phyloP scores from a whole-genome alignment of 2,113 vertebrate species.

The Loxodonta africana region DNA sequence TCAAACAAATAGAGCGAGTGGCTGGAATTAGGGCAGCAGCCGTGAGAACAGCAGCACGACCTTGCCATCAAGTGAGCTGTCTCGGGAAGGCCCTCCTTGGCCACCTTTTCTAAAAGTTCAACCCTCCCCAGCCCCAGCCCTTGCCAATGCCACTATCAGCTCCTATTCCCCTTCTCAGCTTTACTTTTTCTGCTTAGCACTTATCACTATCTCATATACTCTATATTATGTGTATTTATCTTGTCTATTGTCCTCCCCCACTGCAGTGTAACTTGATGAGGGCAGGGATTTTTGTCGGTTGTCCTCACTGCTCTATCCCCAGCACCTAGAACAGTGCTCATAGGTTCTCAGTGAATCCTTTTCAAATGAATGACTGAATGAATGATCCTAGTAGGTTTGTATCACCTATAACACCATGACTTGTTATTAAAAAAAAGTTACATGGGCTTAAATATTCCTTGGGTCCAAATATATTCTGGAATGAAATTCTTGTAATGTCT shows the following conservation, averaged over 20 bases:
- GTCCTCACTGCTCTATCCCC: neutral
- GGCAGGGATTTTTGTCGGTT: neutral
- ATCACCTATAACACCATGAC: neutral
- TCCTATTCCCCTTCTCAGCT: neutral
- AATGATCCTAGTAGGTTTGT: neutral
- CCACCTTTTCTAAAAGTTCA: neutral
- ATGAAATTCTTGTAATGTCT: neutral
- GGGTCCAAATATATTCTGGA: neutral
- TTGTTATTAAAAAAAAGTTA: neutral
- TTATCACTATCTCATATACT: neutral
- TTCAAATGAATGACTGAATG: neutral
- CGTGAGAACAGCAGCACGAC: neutral
- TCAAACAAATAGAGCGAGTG: neutral
- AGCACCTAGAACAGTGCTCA: neutral
- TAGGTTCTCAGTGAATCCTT: neutral
- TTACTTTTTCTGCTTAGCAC: neutral
- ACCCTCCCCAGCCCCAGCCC: neutral
- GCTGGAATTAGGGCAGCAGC: neutral
- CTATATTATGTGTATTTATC: neutral
- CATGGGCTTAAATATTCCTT: neutral
- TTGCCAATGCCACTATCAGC: rapidly evolving
- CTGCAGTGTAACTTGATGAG: neutral
- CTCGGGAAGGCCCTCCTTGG: neutral
- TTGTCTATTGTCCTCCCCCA: neutral
- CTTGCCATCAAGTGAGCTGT: neutral